Evolutionary conservation across 2,888 invertebrate species (phyloP).

Genomic region (Beris morrisii): DNA sequence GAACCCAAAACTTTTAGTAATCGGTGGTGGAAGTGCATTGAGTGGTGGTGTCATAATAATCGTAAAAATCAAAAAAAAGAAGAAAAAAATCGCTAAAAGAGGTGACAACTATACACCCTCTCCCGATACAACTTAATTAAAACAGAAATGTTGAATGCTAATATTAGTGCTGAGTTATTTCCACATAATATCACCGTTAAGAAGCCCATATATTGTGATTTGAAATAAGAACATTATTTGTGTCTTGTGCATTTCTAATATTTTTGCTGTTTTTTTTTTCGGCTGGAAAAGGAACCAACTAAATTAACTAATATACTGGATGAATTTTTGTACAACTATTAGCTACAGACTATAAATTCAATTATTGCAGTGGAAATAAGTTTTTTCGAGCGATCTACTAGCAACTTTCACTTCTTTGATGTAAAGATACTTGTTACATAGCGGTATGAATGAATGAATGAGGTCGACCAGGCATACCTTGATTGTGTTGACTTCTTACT

Average conservation of each 20-base stretch:
- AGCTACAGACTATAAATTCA: background rate
- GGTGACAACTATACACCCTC: slow-evolving; percentile 16
- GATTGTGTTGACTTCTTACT: slow-evolving; percentile 18
- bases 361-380: slow-evolving; percentile 4
- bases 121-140: background rate
- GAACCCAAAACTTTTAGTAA: slow-evolving; percentile 15
- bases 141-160: slow-evolving; percentile 16
- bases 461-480: slow-evolving; percentile 24
- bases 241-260: background rate
- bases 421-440: slow-evolving; percentile 25
- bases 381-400: slow-evolving; percentile 25
- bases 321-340: background rate
- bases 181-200: no score
- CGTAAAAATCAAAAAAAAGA: background rate
- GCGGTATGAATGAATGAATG: slow-evolving; percentile 23
- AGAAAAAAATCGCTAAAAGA: slow-evolving; percentile 17
- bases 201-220: no score
- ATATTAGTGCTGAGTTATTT: slow-evolving; percentile 7
- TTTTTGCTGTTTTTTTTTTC: background rate
- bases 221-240: no score
- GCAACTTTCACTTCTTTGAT: slow-evolving; percentile 33
- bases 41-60: slow-evolving; percentile 31
- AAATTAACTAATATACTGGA: no score
- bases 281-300: background rate
- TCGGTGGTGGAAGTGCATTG: slow-evolving; percentile 25